A percentile compares a stretch with the other conserved stretches of the same genome.
Conservation (phyloP, 1,140 invertebrate genomes). For the Neotoxoptera formosana region DNA sequence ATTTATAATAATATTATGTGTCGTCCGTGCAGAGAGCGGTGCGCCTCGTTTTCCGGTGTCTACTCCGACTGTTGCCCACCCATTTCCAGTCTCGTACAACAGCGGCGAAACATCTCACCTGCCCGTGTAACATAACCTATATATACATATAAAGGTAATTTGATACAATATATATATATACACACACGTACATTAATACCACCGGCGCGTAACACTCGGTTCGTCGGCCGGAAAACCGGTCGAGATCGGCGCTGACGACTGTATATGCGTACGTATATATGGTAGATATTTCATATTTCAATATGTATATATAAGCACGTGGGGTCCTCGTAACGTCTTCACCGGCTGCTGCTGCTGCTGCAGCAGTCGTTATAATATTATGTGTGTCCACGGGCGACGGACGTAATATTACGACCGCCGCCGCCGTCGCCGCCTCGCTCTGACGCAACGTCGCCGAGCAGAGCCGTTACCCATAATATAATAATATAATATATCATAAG, state of each 20-base stretch:
- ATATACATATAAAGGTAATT: not conserved
- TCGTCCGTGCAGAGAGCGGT: not conserved
- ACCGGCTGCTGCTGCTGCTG: too few species aligned
- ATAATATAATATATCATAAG: not conserved
- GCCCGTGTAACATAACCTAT: not conserved
- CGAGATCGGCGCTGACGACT: not conserved
- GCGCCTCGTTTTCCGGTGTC: not conserved
- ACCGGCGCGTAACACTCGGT: not conserved
- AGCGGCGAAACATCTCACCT: not conserved
- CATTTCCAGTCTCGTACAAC: not conserved
- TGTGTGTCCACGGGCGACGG: not conserved
- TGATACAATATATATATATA: too few species aligned
- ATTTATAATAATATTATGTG: not conserved
- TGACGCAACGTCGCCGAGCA: not conserved
- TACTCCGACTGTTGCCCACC: not conserved
- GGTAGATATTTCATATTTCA: not conserved
- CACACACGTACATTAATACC: not conserved
- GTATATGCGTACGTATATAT: not conserved
- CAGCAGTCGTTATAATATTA: not conserved
- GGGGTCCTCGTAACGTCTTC: not conserved
- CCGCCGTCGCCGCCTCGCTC: too few species aligned
- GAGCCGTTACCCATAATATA: not conserved
- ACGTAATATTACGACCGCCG: not conserved
- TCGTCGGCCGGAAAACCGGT: constrained; percentile 1
- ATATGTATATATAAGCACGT: not conserved